A percentile compares a stretch with the other conserved stretches of the same genome.
Evolutionary conservation across 1,140 invertebrate genomes (phyloP).

Genomic region (Drosophila obscura): DNA sequence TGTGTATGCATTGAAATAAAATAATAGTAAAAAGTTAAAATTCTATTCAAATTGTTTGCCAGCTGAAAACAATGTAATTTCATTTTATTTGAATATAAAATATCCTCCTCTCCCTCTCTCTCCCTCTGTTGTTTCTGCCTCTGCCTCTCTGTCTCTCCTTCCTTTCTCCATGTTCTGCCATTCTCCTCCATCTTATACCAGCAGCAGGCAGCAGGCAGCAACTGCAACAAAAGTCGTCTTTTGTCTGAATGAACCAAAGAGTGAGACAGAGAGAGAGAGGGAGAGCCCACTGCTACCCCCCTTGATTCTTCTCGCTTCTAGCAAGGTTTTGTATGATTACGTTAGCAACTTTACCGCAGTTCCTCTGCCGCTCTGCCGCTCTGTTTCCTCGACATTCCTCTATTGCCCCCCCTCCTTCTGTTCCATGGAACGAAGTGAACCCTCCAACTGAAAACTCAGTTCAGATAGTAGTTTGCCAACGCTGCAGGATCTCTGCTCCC

Average conservation of each 20-base stretch:
- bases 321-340: constrained; percentile 79
- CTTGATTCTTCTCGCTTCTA: constrained; percentile 35
- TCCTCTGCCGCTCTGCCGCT: constrained; percentile 15
- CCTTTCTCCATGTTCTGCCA: constrained; percentile 21
- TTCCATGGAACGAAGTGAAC: too few species aligned
- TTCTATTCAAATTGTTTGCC: constrained; percentile 83
- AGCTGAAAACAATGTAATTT: constrained; percentile 83
- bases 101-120: constrained; percentile 42
- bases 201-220: constrained; percentile 11
- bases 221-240: constrained; percentile 77
- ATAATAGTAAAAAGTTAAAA: constrained; percentile 84
- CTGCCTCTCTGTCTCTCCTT: background rate
- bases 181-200: constrained; percentile 75
- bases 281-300: constrained; percentile 11
- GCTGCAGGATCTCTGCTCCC: constrained; percentile 41
- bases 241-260: constrained; percentile 55
- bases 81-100: constrained; percentile 83
- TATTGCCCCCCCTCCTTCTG: too few species aligned
- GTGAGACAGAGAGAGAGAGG: constrained; percentile 30
- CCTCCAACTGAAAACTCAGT: constrained; percentile 74
- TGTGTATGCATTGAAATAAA: constrained; percentile 78
- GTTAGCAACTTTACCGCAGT: constrained; percentile 80
- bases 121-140: background rate
- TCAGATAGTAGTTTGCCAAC: constrained; percentile 78
- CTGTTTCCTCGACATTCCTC: too few species aligned